phyloP scores from a whole-genome alignment of 1,140 invertebrate species.

The Calephelis nemesis region DNA sequence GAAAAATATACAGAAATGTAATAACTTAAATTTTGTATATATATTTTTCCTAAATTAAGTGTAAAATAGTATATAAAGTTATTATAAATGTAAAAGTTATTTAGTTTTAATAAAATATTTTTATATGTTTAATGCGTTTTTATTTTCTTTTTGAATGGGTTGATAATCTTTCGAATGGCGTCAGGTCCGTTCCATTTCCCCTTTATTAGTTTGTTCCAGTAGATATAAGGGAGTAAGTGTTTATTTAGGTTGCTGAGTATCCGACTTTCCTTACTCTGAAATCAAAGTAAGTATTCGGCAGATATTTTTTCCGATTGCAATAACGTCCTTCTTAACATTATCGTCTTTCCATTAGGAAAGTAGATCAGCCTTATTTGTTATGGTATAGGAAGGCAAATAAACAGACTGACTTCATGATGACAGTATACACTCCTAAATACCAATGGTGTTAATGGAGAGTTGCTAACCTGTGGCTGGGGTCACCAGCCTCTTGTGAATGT shows the following conservation, averaged over 20 bases:
- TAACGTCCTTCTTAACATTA: too few species aligned
- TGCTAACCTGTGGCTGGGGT: too few species aligned
- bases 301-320: neutral
- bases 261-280: constrained; percentile 89
- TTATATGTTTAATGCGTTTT: constrained; percentile 2
- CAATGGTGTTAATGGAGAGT: too few species aligned
- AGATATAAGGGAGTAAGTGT: constrained; percentile 90
- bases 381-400: too few species aligned
- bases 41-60: too few species aligned
- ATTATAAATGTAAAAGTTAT: constrained; percentile 3
- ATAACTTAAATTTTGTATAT: too few species aligned
- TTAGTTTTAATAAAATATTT: constrained; percentile 19
- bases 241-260: constrained; percentile 91
- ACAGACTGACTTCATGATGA: too few species aligned
- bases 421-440: too few species aligned
- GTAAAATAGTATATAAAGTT: neutral
- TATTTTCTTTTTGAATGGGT: constrained; percentile 44
- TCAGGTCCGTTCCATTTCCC: constrained; percentile 93
- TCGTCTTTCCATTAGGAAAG: too few species aligned
- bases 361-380: too few species aligned
- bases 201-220: constrained; percentile 94
- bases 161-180: constrained; percentile 82
- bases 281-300: constrained; percentile 19
- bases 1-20: too few species aligned
- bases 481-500: too few species aligned